phyloP scores from a whole-genome alignment of 2,888 invertebrate genomes.

The Crematogaster levior region DNA sequence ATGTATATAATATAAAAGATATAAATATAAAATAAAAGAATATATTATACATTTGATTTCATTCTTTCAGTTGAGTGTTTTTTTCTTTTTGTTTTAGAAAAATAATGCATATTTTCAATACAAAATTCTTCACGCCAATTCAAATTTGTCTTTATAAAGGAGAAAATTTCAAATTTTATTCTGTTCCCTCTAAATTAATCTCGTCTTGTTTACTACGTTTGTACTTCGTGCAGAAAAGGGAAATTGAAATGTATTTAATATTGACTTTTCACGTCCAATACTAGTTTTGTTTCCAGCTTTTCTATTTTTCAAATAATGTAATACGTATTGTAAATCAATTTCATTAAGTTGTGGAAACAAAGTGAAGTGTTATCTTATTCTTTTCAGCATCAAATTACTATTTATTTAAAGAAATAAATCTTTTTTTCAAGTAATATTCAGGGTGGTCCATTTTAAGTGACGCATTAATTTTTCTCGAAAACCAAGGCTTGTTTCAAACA shows the following conservation, averaged over 20 bases:
- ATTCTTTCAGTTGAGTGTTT: background rate
- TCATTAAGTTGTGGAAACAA: background rate
- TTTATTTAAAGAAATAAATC: background rate
- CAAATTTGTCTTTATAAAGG: background rate
- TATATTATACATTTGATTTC: background rate
- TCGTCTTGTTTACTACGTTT: slow-evolving; percentile 6
- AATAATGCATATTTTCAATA: background rate
- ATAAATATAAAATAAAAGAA: slow-evolving; percentile 1
- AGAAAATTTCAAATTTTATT: slow-evolving; percentile 1
- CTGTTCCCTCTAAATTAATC: background rate
- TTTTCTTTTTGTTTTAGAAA: background rate
- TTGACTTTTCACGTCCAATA: background rate
- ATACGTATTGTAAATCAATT: slow-evolving; percentile 1
- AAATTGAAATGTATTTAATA: slow-evolving; percentile 16
- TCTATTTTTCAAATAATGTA: background rate
- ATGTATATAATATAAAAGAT: background rate
- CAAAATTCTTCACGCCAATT: background rate
- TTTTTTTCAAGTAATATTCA: too few species aligned
- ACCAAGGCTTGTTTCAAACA: too few species aligned
- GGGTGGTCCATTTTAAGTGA: too few species aligned
- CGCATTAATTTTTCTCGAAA: too few species aligned
- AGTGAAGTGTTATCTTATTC: background rate
- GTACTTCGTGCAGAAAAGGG: background rate
- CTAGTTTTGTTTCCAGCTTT: background rate
- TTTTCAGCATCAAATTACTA: background rate